phyloP scores from a whole-genome alignment of 2,888 invertebrate genomes.

The Noctua fimbriata region DNA sequence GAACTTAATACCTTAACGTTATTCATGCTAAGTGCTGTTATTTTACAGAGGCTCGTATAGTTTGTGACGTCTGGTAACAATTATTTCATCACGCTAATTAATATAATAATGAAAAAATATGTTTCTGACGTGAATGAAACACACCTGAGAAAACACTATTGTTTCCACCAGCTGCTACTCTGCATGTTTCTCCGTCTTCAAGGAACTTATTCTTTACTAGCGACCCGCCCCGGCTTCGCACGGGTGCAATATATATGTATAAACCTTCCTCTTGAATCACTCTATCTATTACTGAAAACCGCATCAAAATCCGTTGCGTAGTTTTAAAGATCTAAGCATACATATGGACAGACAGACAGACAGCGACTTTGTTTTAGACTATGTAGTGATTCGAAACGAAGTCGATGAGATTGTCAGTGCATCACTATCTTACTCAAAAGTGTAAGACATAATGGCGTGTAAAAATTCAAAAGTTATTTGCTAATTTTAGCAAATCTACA shows the following conservation, averaged over 20 bases:
- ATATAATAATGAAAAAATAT: conserved; percentile 34
- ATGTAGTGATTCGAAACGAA: not conserved
- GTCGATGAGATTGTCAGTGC: not conserved
- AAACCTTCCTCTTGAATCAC: too few relatives aligned
- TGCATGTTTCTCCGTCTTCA: conserved; percentile 17
- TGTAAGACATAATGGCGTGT: too few relatives aligned
- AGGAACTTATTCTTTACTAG: not conserved
- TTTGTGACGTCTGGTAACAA: conserved; percentile 1
- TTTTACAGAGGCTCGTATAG: conserved; percentile 1
- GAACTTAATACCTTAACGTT: not conserved
- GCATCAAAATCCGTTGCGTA: too few relatives aligned
- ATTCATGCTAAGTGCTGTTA: not conserved
- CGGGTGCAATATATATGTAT: too few relatives aligned
- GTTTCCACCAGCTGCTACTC: conserved; percentile 40
- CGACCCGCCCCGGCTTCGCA: too few relatives aligned
- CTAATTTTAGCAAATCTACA: not conserved
- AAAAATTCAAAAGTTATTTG: not conserved
- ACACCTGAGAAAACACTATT: conserved; percentile 68
- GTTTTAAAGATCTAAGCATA: too few relatives aligned
- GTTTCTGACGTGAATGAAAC: conserved; percentile 42
- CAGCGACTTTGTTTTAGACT: too few relatives aligned
- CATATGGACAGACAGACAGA: too few relatives aligned
- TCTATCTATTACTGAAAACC: too few relatives aligned
- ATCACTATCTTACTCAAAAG: too few relatives aligned
- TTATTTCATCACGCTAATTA: conserved; percentile 34